Evolutionary conservation across 2,888 invertebrate genomes (phyloP).

Genomic region (Cephonodes hylas): DNA sequence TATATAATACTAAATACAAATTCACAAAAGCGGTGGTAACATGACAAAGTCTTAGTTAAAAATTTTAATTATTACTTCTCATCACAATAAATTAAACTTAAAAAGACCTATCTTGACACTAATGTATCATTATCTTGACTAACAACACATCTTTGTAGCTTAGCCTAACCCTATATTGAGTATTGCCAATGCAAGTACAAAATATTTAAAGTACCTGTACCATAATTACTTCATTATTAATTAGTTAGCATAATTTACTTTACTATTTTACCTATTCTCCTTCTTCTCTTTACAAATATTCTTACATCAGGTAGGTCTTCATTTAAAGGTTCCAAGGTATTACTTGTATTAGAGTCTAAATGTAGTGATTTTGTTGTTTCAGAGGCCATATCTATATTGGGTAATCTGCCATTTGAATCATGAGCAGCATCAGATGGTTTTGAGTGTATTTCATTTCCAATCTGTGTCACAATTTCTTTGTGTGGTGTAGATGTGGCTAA

Average conservation of each 20-base stretch:
- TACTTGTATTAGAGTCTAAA: constrained; percentile 18
- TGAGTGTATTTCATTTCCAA: constrained; percentile 15
- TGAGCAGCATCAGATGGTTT: constrained; percentile 24
- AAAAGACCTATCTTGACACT: not conserved
- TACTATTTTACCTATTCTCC: constrained; percentile 45
- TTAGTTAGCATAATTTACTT: not conserved
- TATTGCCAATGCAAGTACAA: not conserved
- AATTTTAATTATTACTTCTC: not conserved
- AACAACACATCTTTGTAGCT: not conserved
- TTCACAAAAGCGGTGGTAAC: not conserved
- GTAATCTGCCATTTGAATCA: constrained; percentile 26
- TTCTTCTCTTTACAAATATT: constrained; percentile 62
- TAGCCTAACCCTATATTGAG: not conserved
- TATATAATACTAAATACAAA: not conserved
- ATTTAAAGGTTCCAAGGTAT: constrained; percentile 13
- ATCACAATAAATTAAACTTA: not conserved
- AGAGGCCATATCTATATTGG: constrained; percentile 23
- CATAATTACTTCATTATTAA: not conserved
- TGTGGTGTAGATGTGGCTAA: constrained; percentile 68
- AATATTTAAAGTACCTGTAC: not conserved
- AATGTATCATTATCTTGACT: not conserved
- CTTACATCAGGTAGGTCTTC: constrained; percentile 64
- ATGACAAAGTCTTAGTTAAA: not conserved
- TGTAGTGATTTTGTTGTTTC: constrained; percentile 29
- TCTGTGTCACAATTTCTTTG: constrained; percentile 35